Evolutionary conservation across 2,888 invertebrate genomes (phyloP).

Genomic region (Leptopterna dolabrata): DNA sequence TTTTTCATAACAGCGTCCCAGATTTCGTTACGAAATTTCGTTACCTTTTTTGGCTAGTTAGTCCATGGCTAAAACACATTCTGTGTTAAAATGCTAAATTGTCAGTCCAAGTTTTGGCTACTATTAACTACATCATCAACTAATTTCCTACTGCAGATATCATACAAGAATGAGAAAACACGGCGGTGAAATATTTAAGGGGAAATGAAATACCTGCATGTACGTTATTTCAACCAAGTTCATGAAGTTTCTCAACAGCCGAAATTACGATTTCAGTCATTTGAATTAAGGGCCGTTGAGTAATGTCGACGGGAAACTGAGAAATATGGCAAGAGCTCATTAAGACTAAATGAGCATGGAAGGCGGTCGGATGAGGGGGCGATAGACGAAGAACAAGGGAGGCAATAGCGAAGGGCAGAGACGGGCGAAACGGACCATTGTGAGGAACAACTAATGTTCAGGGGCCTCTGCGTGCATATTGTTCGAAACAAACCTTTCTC

Average conservation of each 20-base stretch:
- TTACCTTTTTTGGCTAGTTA: no score
- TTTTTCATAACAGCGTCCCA: no score
- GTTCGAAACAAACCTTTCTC: neutral
- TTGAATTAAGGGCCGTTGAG: neutral
- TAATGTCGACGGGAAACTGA: neutral
- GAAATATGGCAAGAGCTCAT: neutral
- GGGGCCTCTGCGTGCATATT: neutral
- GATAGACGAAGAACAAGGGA: neutral
- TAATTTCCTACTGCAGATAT: no score
- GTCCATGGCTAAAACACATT: no score
- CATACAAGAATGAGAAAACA: no score
- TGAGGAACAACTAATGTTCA: neutral
- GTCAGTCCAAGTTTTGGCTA: no score
- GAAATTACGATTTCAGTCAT: neutral
- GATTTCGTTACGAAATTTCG: no score
- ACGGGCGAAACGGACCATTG: neutral
- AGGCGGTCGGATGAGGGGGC: neutral
- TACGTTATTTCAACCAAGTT: no score
- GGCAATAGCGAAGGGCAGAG: neutral
- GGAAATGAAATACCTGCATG: no score
- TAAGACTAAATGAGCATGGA: neutral
- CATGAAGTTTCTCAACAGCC: neutral
- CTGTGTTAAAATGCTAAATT: no score
- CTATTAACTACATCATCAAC: no score
- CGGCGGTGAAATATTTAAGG: no score